Conservation (phyloP, 2,113 vertebrate species). For the Caretta caretta region DNA sequence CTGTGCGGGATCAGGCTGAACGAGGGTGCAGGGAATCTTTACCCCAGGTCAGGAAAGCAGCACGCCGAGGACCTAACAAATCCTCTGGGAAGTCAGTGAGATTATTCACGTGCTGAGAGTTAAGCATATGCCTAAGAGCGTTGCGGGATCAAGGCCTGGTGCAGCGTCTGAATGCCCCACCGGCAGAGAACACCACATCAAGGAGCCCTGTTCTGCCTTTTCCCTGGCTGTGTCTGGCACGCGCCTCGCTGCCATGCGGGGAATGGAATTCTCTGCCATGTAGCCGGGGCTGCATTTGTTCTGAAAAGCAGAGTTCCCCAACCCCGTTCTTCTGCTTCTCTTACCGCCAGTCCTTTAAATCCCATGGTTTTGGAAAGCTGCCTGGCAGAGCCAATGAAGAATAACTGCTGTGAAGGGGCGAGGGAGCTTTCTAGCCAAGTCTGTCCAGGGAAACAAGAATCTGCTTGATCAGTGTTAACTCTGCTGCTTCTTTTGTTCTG, state of each 20-base stretch:
- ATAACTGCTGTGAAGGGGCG: background rate
- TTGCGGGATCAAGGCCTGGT: background rate
- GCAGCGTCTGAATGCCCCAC: background rate
- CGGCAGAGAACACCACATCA: background rate
- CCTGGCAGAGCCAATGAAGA: background rate
- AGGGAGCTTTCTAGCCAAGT: background rate
- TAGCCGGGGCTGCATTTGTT: background rate
- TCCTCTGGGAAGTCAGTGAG: background rate
- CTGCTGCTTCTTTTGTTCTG: background rate
- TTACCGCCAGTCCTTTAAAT: background rate
- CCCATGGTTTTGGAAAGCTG: background rate
- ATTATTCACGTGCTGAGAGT: background rate
- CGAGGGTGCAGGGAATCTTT: background rate
- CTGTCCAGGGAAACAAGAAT: background rate
- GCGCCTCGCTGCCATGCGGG: too few species aligned
- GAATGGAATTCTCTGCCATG: background rate
- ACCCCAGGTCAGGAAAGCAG: background rate
- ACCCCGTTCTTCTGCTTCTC: background rate
- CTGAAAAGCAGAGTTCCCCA: background rate
- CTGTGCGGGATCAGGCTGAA: background rate
- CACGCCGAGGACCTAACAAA: background rate
- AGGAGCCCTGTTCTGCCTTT: background rate
- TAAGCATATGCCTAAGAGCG: background rate
- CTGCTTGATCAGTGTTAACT: background rate
- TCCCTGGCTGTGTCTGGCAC: background rate